phyloP scores from a whole-genome alignment of 2,797 vertebrate genomes.

The Emydoidea blandingii region DNA sequence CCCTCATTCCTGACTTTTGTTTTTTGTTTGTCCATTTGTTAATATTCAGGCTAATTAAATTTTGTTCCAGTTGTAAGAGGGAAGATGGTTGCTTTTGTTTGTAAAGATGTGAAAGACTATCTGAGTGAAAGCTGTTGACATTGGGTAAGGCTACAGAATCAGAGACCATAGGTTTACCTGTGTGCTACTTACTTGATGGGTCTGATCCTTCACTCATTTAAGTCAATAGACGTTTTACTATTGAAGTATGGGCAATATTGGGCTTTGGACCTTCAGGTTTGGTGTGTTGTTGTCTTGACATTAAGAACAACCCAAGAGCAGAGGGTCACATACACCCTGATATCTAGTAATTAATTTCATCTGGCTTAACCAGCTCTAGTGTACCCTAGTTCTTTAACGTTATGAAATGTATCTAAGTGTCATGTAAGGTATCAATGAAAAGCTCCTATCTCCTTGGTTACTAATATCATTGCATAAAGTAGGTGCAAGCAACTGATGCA shows the following conservation, averaged over 20 bases:
- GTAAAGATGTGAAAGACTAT: background rate
- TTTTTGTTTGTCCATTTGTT: accelerated
- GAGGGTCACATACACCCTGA: background rate
- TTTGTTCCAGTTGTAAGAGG: background rate
- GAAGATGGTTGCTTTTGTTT: background rate
- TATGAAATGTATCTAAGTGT: too few species aligned
- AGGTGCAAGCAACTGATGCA: background rate
- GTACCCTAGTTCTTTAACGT: too few species aligned
- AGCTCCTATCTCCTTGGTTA: background rate
- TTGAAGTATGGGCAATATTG: background rate
- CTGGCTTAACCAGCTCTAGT: too few species aligned
- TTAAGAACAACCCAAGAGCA: background rate
- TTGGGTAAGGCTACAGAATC: background rate
- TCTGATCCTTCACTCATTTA: background rate
- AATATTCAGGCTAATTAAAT: background rate
- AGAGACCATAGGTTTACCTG: accelerated
- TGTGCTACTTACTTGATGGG: background rate
- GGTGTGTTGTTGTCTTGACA: background rate
- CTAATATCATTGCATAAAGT: background rate
- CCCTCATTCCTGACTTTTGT: accelerated
- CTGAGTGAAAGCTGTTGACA: background rate
- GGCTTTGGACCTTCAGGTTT: background rate
- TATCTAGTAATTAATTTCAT: background rate
- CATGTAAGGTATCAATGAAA: too few species aligned
- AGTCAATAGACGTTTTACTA: background rate